Conservation (phyloP, 2,797 vertebrate species). For the Anabacerthia variegaticeps region DNA sequence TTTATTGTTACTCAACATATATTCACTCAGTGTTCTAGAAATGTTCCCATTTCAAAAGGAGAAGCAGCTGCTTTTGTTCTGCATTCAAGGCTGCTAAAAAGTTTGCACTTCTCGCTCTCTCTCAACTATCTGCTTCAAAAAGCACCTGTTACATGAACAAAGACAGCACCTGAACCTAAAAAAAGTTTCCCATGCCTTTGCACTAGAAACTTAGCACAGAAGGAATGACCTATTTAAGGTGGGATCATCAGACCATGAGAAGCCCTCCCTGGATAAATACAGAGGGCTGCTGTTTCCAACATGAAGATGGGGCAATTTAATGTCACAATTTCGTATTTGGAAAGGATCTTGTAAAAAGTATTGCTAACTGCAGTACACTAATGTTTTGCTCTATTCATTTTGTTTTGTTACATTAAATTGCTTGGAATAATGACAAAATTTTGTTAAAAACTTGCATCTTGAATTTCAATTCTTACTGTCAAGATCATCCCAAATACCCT, state of each 20-base stretch:
- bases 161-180: background rate
- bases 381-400: background rate
- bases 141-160: conserved; percentile 5
- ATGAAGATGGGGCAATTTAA: background rate
- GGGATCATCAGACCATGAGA: background rate
- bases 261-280: background rate
- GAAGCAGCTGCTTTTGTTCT: conserved; percentile 31
- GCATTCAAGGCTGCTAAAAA: background rate
- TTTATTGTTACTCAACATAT: conserved; percentile 20
- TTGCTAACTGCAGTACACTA: background rate
- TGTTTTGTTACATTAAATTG: background rate
- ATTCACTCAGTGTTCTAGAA: conserved; percentile 29
- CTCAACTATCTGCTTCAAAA: background rate
- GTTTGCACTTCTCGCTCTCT: conserved; percentile 10
- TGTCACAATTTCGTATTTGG: background rate
- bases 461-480: background rate
- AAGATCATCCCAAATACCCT: background rate
- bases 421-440: background rate
- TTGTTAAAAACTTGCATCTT: background rate
- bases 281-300: background rate
- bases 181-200: background rate
- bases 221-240: background rate
- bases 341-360: background rate
- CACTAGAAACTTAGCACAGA: background rate
- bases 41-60: conserved; percentile 17